Evolutionary conservation across 2,113 vertebrate species (phyloP).

Genomic region (Labrus mixtus): DNA sequence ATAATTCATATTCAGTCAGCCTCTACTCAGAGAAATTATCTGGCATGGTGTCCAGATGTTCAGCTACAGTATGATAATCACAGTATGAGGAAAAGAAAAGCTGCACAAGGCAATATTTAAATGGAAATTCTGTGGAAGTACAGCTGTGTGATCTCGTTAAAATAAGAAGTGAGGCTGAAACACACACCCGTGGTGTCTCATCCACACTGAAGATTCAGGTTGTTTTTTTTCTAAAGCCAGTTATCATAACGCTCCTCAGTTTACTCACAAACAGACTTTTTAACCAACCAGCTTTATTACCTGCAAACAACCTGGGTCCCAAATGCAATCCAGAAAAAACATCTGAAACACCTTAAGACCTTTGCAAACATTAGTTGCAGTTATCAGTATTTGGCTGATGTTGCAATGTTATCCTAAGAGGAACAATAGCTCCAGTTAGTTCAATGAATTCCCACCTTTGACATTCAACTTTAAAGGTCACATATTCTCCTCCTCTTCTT

Average conservation of each 20-base stretch:
- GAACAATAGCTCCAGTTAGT: too few relatives aligned
- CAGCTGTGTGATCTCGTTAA: constrained; percentile 30
- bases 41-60: constrained; percentile 40
- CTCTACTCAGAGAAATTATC: constrained; percentile 19
- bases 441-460: too few relatives aligned
- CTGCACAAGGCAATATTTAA: constrained; percentile 13
- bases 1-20: constrained; percentile 14
- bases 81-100: constrained; percentile 2
- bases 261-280: background rate
- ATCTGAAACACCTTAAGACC: background rate
- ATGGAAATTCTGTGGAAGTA: constrained; percentile 16
- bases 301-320: background rate
- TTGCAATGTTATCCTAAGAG: too few relatives aligned
- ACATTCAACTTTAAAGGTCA: too few relatives aligned
- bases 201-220: constrained; percentile 3
- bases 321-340: background rate
- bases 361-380: too few relatives aligned
- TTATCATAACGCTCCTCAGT: background rate
- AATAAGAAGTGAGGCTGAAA: background rate
- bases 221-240: background rate
- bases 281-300: background rate
- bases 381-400: too few relatives aligned
- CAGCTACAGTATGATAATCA: constrained; percentile 37
- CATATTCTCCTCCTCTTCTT: too few relatives aligned
- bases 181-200: background rate